Evolutionary conservation across 1,140 invertebrate genomes (phyloP).

Genomic region (Fopius arisanus): DNA sequence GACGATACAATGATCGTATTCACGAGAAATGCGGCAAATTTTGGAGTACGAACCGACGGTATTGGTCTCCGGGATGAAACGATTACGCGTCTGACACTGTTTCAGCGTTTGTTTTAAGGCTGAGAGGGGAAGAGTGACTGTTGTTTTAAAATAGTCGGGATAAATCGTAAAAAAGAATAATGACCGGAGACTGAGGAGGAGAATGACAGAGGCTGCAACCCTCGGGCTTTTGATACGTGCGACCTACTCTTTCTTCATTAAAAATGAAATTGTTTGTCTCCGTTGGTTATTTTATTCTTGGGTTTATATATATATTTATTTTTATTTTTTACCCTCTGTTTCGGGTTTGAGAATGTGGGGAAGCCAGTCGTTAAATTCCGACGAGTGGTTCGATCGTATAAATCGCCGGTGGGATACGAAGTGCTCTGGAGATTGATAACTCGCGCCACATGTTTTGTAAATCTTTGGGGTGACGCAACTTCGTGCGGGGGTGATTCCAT

Average conservation of each 20-base stretch:
- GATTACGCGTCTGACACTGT: not conserved
- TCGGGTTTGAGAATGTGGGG: not conserved
- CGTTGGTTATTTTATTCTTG: too few relatives aligned
- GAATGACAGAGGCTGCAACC: not conserved
- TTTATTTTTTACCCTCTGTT: not conserved
- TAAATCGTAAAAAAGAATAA: constrained; percentile 58
- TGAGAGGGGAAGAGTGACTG: constrained; percentile 3
- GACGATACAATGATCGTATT: not conserved
- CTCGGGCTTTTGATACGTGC: not conserved
- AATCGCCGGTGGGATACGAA: constrained; percentile 17
- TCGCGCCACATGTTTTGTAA: constrained; percentile 28
- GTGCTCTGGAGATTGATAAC: constrained; percentile 24
- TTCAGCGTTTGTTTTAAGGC: not conserved
- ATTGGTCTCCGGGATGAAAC: not conserved
- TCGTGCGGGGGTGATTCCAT: not conserved
- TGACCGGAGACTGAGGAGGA: constrained; percentile 34
- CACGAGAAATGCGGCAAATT: not conserved
- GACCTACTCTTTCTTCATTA: not conserved
- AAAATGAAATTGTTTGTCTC: not conserved
- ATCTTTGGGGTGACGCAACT: constrained; percentile 10
- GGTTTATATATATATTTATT: not conserved
- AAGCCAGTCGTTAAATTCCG: constrained; percentile 29
- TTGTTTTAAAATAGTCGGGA: constrained; percentile 60
- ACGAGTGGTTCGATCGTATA: constrained; percentile 11
- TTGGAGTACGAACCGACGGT: not conserved